A percentile compares a stretch with the other conserved stretches of the same genome.
These are phyloP conservation scores for Panthera uncia DNA, from an alignment of 2,113 vertebrate species.

Conservation along the genomic window DNA sequence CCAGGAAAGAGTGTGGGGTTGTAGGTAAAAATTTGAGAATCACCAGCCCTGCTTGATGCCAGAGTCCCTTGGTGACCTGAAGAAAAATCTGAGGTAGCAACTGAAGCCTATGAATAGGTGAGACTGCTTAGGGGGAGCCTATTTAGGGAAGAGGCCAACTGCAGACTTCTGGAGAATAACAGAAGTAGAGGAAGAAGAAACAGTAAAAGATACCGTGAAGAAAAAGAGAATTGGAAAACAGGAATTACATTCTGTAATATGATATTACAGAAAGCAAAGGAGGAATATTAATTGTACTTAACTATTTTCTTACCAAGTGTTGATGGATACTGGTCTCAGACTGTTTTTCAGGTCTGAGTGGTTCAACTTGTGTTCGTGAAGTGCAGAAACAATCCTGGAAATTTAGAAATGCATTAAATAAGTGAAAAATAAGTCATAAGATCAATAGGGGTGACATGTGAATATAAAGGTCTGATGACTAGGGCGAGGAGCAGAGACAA, in stretches of 20 bases:
- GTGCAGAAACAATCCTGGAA: conserved; percentile 97
- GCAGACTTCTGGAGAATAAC: not conserved
- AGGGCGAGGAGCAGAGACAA: not conserved
- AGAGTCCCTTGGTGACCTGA: not conserved
- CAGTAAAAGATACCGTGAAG: not conserved
- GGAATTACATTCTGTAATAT: not conserved
- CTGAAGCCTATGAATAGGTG: not conserved
- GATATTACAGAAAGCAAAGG: not conserved
- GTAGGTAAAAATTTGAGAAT: not conserved
- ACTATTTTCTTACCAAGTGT: conserved; percentile 89
- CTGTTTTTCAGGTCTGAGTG: conserved; percentile 91
- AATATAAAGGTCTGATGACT: not conserved
- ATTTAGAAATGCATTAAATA: conserved; percentile 58
- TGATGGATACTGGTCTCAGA: conserved; percentile 91
- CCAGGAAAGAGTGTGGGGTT: not conserved
- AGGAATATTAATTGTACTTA: not conserved
- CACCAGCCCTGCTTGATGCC: not conserved
- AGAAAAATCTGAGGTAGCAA: not conserved
- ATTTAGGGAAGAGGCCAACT: not conserved
- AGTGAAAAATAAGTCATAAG: not conserved
- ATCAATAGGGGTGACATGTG: not conserved
- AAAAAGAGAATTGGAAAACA: not conserved
- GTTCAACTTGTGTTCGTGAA: conserved; percentile 94
- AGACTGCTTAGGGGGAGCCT: not conserved
- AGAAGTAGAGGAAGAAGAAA: not conserved